Evolutionary conservation across 2,113 vertebrate species (phyloP), one percentile per base, ranked within the genome.

Genomic region (Terrapene triunguis): DNA sequence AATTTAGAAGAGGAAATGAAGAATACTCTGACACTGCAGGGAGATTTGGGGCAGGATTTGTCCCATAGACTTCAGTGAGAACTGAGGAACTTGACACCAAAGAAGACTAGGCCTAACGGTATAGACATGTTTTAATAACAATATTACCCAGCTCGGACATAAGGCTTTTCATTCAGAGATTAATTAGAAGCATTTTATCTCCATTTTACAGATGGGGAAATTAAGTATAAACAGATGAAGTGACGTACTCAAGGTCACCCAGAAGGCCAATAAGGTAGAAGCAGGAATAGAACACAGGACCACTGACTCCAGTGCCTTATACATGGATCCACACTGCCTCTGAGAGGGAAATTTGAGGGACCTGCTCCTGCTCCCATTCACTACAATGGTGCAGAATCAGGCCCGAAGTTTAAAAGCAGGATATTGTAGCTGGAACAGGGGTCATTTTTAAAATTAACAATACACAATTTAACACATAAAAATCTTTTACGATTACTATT

Each of bases 391-490:
- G 19, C 3, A 92, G 88, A 47, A 3, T 81, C 57, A 91, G 12
- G 38, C 17, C 51, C 84, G 6, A 11, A 5, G 21, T 86, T 84
- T 85, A 32, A 84, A 38, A 84, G 35, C 8, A 50, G 32, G 10
- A 10, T 6, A 62, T 82, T 29, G n/a, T 35, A 47, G 19, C 59
- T 48, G 3, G 42, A 25, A 87, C 19, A 83, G 85, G 84, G 10
- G 62, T 87, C 14, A 81, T 69, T 96, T 88, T 85, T 4, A 89
- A 92, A 91, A 81, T 9, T 25, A 57, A 22, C 88, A 92, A 62
- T 16, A 69, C 12, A 25, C 8, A 80, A 42, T 69, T 91, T 79
- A 6, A 83, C 91, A 85, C 6, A 65, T 44, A 80, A n/a, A 69
- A 19, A 69, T 69, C 16, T 16, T 65, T 65, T 65, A 35, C 3